Base-by-base conservation (phyloP, 2,888 invertebrate species). In the Clitarchus hookeri region DNA sequence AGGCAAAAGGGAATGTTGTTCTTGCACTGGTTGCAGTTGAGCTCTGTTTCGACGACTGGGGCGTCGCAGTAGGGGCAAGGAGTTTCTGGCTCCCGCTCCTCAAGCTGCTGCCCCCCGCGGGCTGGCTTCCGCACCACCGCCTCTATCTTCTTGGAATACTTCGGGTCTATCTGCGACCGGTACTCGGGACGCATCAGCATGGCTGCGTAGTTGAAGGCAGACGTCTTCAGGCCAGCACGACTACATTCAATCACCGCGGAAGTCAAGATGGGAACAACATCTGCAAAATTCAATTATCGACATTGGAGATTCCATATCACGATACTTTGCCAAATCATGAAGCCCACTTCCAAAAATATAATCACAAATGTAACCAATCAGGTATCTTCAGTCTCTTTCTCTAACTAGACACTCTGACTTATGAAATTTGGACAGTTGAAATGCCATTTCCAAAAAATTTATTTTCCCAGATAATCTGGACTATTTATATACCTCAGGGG, bases 161-260 rank as follows among this genome's bases (percentile, higher is more conserved):
- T 99, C 0, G 95, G 93, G 90, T 99, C 99, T 86, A 99, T 89
- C 90, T 96, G 95, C 86, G 96, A 94, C 25, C 98, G 94, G 90
- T 98, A 97, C 89, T 99, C 98, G 0, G 98, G 97, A 89, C 97
- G 95, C 97, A 99, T 98, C 86, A 99, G 92, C 92, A 95, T 96
- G 11, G 97, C 96, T 0, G 99, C 99, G 92, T 97, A 98, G 89
- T 95, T 96, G 90, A 98, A 97, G 0, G 99, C 98, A 0, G 97
- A 96, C 88, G 96, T 96, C 91, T 96, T 96, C 83, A 99, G 92
- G 0, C 98, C 98, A 2, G 99, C 97, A 87, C 98, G 95, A 89
- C 97, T 96, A 91, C 99, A 99, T 91, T 99, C 98, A 87, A 99
- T 98, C 25, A 99, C 99, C 0, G 99, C 96, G 2, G 99, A 98